These are phyloP conservation scores for Scelioninae gen. 1 DNA, from an alignment of 2,888 invertebrate species.

Conservation along the genomic window DNA sequence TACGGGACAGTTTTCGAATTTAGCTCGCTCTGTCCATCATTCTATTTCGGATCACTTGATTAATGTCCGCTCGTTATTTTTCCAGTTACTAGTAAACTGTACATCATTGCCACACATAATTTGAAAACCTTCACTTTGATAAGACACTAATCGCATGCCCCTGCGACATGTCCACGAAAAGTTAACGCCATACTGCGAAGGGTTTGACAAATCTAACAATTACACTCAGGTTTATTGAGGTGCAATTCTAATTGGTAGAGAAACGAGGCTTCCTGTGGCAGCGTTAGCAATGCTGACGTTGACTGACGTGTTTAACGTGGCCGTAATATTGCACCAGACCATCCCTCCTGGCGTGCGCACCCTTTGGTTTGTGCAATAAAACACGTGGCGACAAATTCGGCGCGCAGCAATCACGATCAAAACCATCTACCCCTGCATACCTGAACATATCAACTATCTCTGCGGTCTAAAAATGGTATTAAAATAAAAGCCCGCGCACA, in stretches of 20 bases:
- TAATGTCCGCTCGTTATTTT: slow-evolving; percentile 83
- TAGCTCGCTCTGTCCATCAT: slow-evolving; percentile 37
- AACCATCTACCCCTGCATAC: slow-evolving; percentile 74
- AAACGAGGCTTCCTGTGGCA: slow-evolving; percentile 31
- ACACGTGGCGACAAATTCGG: slow-evolving; percentile 78
- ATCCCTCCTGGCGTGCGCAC: slow-evolving; percentile 67
- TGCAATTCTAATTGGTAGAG: slow-evolving; percentile 52
- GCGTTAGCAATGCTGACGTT: slow-evolving; percentile 76
- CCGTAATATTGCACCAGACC: slow-evolving; percentile 79
- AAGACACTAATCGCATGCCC: too few species aligned
- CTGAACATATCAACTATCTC: slow-evolving; percentile 61
- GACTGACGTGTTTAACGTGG: slow-evolving; percentile 81
- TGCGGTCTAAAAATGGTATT: slow-evolving; percentile 70
- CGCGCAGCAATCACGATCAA: slow-evolving; percentile 81
- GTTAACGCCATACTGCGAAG: background rate
- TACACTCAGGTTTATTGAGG: slow-evolving; percentile 35
- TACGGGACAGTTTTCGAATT: slow-evolving; percentile 30
- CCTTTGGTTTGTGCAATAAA: slow-evolving; percentile 75
- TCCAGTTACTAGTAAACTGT: slow-evolving; percentile 38
- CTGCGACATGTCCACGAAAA: background rate
- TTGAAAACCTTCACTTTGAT: too few species aligned
- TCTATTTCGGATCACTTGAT: slow-evolving; percentile 76
- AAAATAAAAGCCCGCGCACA: slow-evolving; percentile 78
- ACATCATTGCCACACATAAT: background rate
- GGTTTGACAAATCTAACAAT: slow-evolving; percentile 21